Evolutionary conservation across 2,113 vertebrate genomes (phyloP).

Genomic region (Megaleporinus macrocephalus): DNA sequence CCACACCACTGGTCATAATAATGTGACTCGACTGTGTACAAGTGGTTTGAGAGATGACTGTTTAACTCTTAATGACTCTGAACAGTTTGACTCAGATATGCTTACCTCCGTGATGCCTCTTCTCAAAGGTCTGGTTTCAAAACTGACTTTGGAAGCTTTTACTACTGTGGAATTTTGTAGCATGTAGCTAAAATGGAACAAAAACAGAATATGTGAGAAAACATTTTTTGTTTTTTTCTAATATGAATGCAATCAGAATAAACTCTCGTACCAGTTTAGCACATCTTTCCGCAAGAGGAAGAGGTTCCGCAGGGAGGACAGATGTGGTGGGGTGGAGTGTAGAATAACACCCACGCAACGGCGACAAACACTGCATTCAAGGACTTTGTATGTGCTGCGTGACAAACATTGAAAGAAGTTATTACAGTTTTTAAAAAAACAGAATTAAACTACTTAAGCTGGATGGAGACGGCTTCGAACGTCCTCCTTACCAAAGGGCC

Average conservation of each 20-base stretch:
- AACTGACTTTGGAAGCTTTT: constrained; percentile 77
- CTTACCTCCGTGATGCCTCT: constrained; percentile 67
- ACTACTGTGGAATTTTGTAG: constrained; percentile 74
- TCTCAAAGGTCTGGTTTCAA: constrained; percentile 70
- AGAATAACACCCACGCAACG: constrained; percentile 76
- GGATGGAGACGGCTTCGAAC: background rate
- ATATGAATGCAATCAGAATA: background rate
- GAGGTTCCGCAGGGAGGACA: constrained; percentile 76
- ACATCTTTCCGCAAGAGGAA: constrained; percentile 85
- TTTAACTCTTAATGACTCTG: constrained; percentile 18
- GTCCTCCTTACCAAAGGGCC: constrained; percentile 78
- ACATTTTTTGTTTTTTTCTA: background rate
- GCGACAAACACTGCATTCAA: constrained; percentile 80
- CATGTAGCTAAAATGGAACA: constrained; percentile 77
- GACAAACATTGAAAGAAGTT: background rate
- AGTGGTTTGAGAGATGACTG: too few species aligned
- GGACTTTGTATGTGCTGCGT: constrained; percentile 77
- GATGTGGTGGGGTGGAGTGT: constrained; percentile 72
- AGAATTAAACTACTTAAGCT: background rate
- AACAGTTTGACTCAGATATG: constrained; percentile 39
- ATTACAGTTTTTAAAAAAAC: too few species aligned
- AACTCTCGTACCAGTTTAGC: constrained; percentile 89
- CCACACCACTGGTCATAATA: too few species aligned
- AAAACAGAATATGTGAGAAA: too few species aligned
- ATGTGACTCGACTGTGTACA: too few species aligned